Evolutionary conservation across 2,888 invertebrate genomes (phyloP).

Genomic region (Phyto melanocephala): DNA sequence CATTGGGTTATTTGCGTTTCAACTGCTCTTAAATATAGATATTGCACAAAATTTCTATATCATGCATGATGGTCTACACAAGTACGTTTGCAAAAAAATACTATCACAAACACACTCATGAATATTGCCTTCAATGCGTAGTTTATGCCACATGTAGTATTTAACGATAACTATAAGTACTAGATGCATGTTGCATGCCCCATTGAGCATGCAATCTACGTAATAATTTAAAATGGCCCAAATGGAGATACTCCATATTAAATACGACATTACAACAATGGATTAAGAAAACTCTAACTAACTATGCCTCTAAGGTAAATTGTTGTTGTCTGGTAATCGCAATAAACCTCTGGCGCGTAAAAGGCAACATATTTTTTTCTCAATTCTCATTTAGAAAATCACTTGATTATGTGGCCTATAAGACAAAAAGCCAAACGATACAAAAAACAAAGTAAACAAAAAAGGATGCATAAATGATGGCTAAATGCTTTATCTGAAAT

Average conservation of each 20-base stretch:
- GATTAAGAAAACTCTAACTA: slow-evolving; percentile 25
- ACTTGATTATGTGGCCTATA: slow-evolving; percentile 69
- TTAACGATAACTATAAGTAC: slow-evolving; percentile 14
- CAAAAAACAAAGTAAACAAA: neutral
- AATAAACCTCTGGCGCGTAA: slow-evolving; percentile 50
- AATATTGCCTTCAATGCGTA: slow-evolving; percentile 52
- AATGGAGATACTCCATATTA: slow-evolving; percentile 26
- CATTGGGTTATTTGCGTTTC: slow-evolving; percentile 19
- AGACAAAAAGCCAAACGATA: slow-evolving; percentile 22
- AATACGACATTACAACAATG: too few relatives aligned
- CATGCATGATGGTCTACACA: slow-evolving; percentile 36
- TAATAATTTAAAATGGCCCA: slow-evolving; percentile 31
- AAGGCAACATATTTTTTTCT: slow-evolving; percentile 6
- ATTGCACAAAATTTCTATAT: slow-evolving; percentile 59
- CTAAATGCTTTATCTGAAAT: slow-evolving; percentile 14
- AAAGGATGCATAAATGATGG: slow-evolving; percentile 9
- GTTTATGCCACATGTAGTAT: slow-evolving; percentile 39
- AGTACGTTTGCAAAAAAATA: neutral
- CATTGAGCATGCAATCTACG: slow-evolving; percentile 47
- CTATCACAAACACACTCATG: too few relatives aligned
- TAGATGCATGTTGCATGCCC: slow-evolving; percentile 21
- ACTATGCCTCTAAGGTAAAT: slow-evolving; percentile 57
- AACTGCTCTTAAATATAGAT: slow-evolving; percentile 57
- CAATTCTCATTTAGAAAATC: slow-evolving; percentile 70
- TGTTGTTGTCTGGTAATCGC: neutral